phyloP scores from a whole-genome alignment of 1,140 invertebrate genomes.

The Drosophila nigromelanica region DNA sequence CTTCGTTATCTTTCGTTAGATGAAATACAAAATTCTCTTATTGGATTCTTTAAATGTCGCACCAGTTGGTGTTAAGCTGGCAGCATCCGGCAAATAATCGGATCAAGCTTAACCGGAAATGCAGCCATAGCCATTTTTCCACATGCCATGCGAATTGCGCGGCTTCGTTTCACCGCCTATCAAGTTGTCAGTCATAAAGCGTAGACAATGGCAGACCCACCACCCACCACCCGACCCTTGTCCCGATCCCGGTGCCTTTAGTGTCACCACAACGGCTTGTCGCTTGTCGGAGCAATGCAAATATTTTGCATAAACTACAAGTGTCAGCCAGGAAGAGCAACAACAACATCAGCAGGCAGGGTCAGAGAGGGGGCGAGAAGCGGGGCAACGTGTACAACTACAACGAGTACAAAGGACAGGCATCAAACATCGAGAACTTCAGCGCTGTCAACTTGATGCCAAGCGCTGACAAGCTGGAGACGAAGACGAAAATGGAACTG shows the following conservation, averaged over 20 bases:
- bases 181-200: constrained; percentile 31
- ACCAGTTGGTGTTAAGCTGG: not conserved
- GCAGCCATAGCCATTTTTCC: constrained; percentile 26
- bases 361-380: not conserved
- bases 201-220: constrained; percentile 7
- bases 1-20: not conserved
- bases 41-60: not conserved
- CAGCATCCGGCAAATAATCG: constrained; percentile 18
- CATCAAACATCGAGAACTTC: constrained; percentile 33
- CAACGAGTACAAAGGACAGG: constrained; percentile 12
- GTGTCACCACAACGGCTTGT: constrained; percentile 18
- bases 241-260: not conserved
- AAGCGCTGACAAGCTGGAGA: constrained; percentile 22
- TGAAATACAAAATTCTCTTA: not conserved
- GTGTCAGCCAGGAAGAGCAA: constrained; percentile 25
- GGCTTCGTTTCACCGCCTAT: constrained; percentile 17
- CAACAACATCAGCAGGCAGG: not conserved
- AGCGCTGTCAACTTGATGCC: constrained; percentile 43
- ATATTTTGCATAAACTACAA: constrained; percentile 58
- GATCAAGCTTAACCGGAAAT: constrained; percentile 12
- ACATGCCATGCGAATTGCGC: constrained; percentile 15
- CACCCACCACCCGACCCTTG: not conserved
- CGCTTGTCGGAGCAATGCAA: constrained; percentile 40
- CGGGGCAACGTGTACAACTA: not conserved
- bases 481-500: constrained; percentile 7